These are phyloP conservation scores for Athripsodes cinereus DNA, from an alignment of 2,888 invertebrate species.

Conservation along the genomic window DNA sequence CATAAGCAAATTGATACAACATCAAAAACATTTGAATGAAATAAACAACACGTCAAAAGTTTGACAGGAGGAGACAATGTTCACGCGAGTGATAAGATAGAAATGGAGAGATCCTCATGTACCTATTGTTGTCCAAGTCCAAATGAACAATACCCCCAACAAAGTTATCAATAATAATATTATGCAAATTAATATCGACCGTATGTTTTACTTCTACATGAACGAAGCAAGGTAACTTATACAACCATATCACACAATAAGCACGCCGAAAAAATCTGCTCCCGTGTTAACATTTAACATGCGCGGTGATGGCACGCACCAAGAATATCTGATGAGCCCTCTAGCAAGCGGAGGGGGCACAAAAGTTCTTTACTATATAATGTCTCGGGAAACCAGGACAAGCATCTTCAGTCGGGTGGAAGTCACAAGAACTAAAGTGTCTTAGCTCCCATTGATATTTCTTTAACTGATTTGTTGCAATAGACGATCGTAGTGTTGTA, in stretches of 20 bases:
- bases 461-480: too few relatives aligned
- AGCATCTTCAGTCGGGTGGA: constrained; percentile 26
- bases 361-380: constrained; percentile 4
- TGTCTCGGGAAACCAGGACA: background rate
- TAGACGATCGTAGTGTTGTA: constrained; percentile 1
- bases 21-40: too few relatives aligned
- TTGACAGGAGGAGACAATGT: too few relatives aligned
- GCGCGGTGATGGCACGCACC: constrained; percentile 22
- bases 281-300: constrained; percentile 23
- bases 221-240: constrained; percentile 19
- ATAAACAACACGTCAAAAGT: too few relatives aligned
- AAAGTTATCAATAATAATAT: too few relatives aligned
- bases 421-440: constrained; percentile 21
- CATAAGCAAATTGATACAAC: too few relatives aligned
- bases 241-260: constrained; percentile 28
- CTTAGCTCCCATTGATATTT: constrained; percentile 25
- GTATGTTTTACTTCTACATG: too few relatives aligned
- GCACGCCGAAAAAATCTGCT: constrained; percentile 27
- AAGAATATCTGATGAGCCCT: constrained; percentile 24
- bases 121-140: too few relatives aligned
- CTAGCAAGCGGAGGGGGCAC: constrained; percentile 9
- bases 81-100: too few relatives aligned
- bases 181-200: too few relatives aligned
- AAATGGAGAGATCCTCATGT: too few relatives aligned
- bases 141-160: background rate